Percentiles rank a stretch among this genome's conserved stretches.
phyloP scores from a whole-genome alignment of 2,797 vertebrate species.

The Gymnoscopelus microlampas region DNA sequence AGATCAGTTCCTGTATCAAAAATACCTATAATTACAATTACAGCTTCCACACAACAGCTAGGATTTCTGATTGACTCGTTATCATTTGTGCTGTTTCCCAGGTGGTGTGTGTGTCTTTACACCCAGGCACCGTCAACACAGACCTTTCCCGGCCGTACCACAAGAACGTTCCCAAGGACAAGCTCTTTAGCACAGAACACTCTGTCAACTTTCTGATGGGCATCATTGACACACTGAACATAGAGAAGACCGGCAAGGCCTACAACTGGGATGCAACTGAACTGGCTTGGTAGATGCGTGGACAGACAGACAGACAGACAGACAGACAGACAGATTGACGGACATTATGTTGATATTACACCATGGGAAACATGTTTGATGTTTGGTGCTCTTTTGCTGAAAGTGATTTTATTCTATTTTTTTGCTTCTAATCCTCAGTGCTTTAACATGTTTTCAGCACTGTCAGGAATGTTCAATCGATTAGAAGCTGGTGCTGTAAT shows the following conservation, averaged over 20 bases:
- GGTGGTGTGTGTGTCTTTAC: conserved; percentile 79
- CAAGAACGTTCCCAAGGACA: conserved; percentile 72
- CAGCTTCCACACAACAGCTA: too few relatives aligned
- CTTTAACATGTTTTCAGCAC: too few relatives aligned
- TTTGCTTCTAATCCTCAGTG: too few relatives aligned
- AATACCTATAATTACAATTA: too few relatives aligned
- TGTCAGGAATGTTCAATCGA: too few relatives aligned
- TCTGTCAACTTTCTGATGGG: conserved; percentile 73
- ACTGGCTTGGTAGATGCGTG: conserved; percentile 70
- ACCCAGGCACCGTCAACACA: conserved; percentile 74
- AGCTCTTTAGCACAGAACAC: conserved; percentile 70
- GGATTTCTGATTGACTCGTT: too few relatives aligned
- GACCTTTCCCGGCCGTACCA: conserved; percentile 78
- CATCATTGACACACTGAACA: conserved; percentile 68
- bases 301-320: not conserved
- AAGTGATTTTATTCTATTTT: too few relatives aligned
- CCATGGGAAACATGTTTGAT: too few relatives aligned
- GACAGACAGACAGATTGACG: not conserved
- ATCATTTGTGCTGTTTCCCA: conserved; percentile 20
- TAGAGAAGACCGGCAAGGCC: conserved; percentile 71
- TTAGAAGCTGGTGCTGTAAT: too few relatives aligned
- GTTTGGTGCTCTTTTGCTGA: too few relatives aligned
- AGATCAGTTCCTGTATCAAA: too few relatives aligned
- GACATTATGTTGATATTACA: not conserved
- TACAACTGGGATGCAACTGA: conserved; percentile 71